Conservation (phyloP, 2,797 vertebrate species). For the Gadopsis bispinosus region DNA sequence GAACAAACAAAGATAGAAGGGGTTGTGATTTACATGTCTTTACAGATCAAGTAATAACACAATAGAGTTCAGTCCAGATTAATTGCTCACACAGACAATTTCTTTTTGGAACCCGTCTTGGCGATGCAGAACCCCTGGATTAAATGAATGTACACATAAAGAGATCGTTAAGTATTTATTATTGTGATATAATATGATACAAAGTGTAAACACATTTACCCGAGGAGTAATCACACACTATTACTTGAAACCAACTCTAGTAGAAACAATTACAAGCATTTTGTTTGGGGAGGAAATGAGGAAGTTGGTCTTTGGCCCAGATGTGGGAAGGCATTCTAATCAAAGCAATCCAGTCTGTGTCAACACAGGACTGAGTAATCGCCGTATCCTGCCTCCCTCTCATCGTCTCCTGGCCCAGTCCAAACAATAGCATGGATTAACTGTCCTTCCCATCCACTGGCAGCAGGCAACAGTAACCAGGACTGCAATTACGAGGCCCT, state of each 20-base stretch:
- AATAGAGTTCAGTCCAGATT: background rate
- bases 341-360: slow-evolving; percentile 53
- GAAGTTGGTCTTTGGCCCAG: slow-evolving; percentile 23
- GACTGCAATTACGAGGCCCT: slow-evolving; percentile 64
- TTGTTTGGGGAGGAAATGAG: slow-evolving; percentile 18
- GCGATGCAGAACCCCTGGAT: background rate
- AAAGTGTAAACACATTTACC: background rate
- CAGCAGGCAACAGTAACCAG: slow-evolving; percentile 66
- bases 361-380: slow-evolving; percentile 72
- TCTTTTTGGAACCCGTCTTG: background rate
- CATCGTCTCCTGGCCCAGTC: slow-evolving; percentile 51
- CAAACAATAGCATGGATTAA: slow-evolving; percentile 79
- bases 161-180: too few relatives aligned
- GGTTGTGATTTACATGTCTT: background rate
- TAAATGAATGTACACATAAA: background rate
- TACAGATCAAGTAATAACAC: background rate
- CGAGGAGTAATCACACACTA: background rate
- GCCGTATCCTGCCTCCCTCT: slow-evolving; percentile 54
- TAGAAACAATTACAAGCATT: background rate
- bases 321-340: slow-evolving; percentile 44
- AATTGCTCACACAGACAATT: background rate
- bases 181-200: background rate
- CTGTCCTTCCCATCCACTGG: slow-evolving; percentile 62
- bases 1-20: background rate
- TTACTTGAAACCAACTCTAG: background rate